These are phyloP conservation scores for Tetramorium simillimum DNA, from an alignment of 1,140 invertebrate genomes.

Conservation along the genomic window DNA sequence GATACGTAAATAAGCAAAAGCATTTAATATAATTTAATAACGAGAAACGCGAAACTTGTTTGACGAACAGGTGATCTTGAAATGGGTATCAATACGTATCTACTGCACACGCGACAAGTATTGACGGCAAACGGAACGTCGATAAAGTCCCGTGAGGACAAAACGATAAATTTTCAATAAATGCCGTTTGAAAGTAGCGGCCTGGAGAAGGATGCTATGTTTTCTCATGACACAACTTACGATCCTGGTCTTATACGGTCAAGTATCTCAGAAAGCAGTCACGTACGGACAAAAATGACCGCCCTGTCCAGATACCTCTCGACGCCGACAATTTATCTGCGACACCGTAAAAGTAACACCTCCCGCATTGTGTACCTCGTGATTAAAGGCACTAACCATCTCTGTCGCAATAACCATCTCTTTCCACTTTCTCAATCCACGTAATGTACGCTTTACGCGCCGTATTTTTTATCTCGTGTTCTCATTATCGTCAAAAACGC, in stretches of 20 bases:
- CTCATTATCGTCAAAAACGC: slow-evolving; percentile 31
- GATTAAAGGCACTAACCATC: slow-evolving; percentile 75
- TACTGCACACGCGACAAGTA: slow-evolving; percentile 3
- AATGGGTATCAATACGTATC: slow-evolving; percentile 14
- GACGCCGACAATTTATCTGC: slow-evolving; percentile 78
- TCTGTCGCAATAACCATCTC: slow-evolving; percentile 40
- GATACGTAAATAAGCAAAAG: not conserved
- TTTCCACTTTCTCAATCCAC: slow-evolving; percentile 25
- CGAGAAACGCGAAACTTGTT: not conserved
- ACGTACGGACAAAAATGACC: slow-evolving; percentile 78
- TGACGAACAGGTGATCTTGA: not conserved
- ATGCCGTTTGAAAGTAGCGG: slow-evolving; percentile 37
- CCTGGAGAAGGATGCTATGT: slow-evolving; percentile 29
- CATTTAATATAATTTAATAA: not conserved
- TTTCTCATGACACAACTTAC: slow-evolving; percentile 53
- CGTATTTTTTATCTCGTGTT: slow-evolving; percentile 9
- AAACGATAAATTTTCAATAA: slow-evolving; percentile 74
- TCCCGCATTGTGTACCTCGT: slow-evolving; percentile 71
- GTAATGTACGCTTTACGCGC: not conserved
- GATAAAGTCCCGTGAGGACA: slow-evolving; percentile 65
- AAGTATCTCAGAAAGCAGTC: slow-evolving; percentile 75
- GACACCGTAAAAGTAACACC: slow-evolving; percentile 72
- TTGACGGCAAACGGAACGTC: slow-evolving; percentile 58
- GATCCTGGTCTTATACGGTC: slow-evolving; percentile 39
- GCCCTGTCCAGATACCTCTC: slow-evolving; percentile 69